Base-by-base conservation (phyloP, 2,113 vertebrate genomes). In the Stigmatopora argus region DNA sequence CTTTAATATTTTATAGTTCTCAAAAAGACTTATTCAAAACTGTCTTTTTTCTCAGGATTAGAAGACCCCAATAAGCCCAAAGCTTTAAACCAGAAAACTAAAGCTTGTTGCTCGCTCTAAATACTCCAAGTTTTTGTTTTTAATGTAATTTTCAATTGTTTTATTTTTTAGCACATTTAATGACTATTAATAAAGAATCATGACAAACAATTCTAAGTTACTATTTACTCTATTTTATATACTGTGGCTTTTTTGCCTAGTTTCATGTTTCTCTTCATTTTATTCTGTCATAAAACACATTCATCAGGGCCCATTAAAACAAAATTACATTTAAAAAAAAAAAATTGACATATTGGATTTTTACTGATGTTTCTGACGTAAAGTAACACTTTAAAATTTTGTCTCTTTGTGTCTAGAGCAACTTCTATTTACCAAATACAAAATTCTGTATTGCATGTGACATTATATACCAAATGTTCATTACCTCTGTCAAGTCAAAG, bases 1-100 rank as follows among this genome's bases (percentile, higher is more conserved):
- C 59, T 60, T 78, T 84, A 72, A 75, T 74, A 56, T 74, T 74
- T 26, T 7, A 62, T 73, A 75, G 80, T 82, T 81, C 76, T 75
- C 70, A 44, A 64, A 72, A 77, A 69, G 78, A 71, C 76, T 84
- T 84, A 85, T 87, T 83, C 76, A 87, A 85, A 85, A 69, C 67
- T 70, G 62, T 78, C 65, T 62, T 65, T 75, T 81, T 82, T 73
- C 64, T 75, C 77, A 69, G 61, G 77, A 83, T 81, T 83, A 83
- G 67, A 67, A 64, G 72, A 71, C 78, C 70, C 69, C 58, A 55
- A 66, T 61, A 66, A 71, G 65, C 75, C 76, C 67, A 74, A 74
- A 77, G 78, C 66, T 4, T 71, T 46, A 3, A 66, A 67, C 71
- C 69, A 65, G 71, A 68, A 77, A 74, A 63, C 61, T 61, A 64